Percentiles rank a stretch among this genome's conserved stretches.
Conservation (phyloP, 2,113 vertebrate genomes). For the Anguilla japonica region DNA sequence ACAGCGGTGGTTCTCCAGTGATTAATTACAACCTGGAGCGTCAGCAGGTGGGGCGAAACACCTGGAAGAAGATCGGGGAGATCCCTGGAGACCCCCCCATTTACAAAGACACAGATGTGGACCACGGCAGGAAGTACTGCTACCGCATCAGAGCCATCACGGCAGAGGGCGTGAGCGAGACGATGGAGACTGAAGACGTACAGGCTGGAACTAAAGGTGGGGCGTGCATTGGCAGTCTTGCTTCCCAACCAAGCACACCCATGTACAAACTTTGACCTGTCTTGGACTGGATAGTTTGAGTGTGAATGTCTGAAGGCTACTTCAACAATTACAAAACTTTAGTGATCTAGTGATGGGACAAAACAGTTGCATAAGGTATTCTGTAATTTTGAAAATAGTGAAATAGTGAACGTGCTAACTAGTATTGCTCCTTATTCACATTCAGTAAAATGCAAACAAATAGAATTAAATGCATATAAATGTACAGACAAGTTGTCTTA, state of each 20-base stretch:
- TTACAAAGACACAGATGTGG: conserved; percentile 76
- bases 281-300: too few relatives aligned
- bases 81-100: conserved; percentile 56
- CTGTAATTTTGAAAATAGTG: too few relatives aligned
- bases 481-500: too few relatives aligned
- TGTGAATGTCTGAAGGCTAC: too few relatives aligned
- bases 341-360: background rate
- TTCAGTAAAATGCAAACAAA: too few relatives aligned
- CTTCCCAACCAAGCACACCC: background rate
- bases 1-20: conserved; percentile 79
- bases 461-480: too few relatives aligned
- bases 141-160: conserved; percentile 82
- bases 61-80: conserved; percentile 83
- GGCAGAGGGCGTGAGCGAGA: conserved; percentile 74
- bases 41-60: conserved; percentile 76
- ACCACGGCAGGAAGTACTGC: conserved; percentile 79
- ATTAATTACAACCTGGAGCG: conserved; percentile 78
- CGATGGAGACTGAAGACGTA: conserved; percentile 81
- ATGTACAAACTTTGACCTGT: too few relatives aligned
- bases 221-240: background rate
- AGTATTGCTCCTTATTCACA: too few relatives aligned
- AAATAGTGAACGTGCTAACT: too few relatives aligned
- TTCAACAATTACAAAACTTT: background rate
- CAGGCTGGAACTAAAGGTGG: conserved; percentile 82
- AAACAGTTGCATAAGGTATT: too few relatives aligned